Evolutionary conservation across 2,113 vertebrate species (phyloP).

Genomic region (Neodon shergylaensis): DNA sequence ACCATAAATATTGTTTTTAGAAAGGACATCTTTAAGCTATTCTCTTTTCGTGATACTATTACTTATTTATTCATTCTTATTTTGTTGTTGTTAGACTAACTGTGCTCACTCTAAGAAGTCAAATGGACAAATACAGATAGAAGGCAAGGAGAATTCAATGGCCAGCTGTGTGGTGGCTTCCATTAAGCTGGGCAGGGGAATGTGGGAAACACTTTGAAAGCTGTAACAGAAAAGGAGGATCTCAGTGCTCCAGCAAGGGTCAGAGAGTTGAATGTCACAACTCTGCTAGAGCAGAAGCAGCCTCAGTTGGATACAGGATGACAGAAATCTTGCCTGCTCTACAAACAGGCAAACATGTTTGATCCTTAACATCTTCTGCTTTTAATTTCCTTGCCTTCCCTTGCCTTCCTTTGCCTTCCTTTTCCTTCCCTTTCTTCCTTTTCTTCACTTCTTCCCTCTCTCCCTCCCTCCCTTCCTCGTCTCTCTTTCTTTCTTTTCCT

Average conservation of each 20-base stretch:
- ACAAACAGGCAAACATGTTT: background rate
- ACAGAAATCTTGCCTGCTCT: background rate
- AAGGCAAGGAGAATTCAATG: background rate
- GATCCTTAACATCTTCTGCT: background rate
- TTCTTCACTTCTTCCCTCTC: background rate
- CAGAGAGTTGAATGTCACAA: background rate
- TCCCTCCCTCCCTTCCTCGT: fast-evolving
- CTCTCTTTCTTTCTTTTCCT: fast-evolving
- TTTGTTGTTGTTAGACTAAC: background rate
- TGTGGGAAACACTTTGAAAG: background rate
- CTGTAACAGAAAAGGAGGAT: background rate
- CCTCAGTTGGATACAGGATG: background rate
- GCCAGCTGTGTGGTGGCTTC: background rate
- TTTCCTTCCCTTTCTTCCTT: too few relatives aligned
- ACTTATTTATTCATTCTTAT: background rate
- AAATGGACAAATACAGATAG: background rate
- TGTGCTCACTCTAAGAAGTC: background rate
- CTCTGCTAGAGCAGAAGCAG: background rate
- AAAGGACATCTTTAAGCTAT: background rate
- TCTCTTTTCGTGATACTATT: background rate
- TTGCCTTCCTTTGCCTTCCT: too few relatives aligned
- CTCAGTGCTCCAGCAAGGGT: background rate
- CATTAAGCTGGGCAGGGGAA: background rate
- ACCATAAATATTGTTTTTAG: background rate
- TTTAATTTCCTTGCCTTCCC: fast-evolving